These are phyloP conservation scores for Celastrina argiolus DNA, from an alignment of 2,888 invertebrate genomes.

Conservation along the genomic window DNA sequence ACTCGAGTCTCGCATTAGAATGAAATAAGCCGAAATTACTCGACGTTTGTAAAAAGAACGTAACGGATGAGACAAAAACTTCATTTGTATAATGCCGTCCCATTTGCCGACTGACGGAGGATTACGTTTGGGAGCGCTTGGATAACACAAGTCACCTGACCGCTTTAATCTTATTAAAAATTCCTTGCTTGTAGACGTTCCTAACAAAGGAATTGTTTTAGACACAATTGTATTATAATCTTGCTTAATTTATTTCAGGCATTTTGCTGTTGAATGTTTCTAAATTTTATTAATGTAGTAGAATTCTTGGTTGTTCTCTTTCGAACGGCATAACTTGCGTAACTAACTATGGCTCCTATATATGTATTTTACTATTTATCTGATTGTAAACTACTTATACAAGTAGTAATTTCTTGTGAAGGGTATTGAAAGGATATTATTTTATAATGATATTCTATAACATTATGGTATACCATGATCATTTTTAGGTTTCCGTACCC, in stretches of 20 bases:
- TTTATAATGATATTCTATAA: too few species aligned
- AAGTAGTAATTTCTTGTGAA: too few species aligned
- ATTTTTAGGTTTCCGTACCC: too few species aligned
- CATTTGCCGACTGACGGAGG: slow-evolving; percentile 8
- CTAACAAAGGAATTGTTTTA: slow-evolving; percentile 11
- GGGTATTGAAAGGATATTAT: too few species aligned
- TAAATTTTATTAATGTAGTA: not conserved
- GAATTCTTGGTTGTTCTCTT: not conserved
- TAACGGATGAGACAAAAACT: slow-evolving; percentile 9
- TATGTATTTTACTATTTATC: too few species aligned
- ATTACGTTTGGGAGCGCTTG: not conserved
- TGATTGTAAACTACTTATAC: too few species aligned
- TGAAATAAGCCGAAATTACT: slow-evolving; percentile 13
- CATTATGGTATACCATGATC: too few species aligned
- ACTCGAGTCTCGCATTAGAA: not conserved
- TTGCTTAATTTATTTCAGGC: slow-evolving; percentile 2
- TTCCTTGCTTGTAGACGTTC: slow-evolving; percentile 4
- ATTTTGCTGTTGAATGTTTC: not conserved
- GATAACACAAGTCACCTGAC: slow-evolving; percentile 17
- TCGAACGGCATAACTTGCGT: not conserved
- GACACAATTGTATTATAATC: slow-evolving; percentile 16
- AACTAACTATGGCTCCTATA: not conserved
- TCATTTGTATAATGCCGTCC: slow-evolving; percentile 19
- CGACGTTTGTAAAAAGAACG: slow-evolving; percentile 10
- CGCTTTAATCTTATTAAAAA: slow-evolving; percentile 6